phyloP scores from a whole-genome alignment of 64 coral and sea anemone genomes.

The Trachythela sp. region DNA sequence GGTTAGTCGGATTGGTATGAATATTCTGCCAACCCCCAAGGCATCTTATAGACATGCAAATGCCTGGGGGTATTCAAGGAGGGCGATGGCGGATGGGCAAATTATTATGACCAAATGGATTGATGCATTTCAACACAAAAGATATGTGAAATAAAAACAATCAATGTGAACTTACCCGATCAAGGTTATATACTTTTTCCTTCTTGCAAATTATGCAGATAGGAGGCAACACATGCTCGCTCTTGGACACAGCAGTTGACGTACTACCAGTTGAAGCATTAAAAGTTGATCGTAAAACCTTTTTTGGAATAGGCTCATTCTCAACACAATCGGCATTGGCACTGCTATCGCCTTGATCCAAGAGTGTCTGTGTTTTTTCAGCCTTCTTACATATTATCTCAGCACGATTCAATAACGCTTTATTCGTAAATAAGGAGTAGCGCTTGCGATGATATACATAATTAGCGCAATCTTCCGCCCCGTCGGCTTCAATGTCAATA shows the following conservation, averaged over 20 bases:
- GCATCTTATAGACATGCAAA: no score
- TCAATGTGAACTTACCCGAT: conserved; percentile 32
- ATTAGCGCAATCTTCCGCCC: no score
- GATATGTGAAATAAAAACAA: neutral
- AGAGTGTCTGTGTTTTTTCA: neutral
- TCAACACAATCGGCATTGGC: neutral
- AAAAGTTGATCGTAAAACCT: neutral
- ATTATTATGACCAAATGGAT: neutral
- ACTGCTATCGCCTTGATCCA: no score
- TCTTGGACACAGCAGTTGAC: conserved; percentile 22
- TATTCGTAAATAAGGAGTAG: conserved; percentile 49
- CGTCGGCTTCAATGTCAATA: no score
- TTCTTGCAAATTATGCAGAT: conserved; percentile 52
- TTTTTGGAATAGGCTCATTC: conserved; percentile 16
- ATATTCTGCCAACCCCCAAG: no score
- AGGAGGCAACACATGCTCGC: conserved; percentile 37
- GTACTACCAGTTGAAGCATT: conserved; percentile 3
- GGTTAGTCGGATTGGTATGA: no score
- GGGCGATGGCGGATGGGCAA: no score
- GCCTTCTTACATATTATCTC: conserved; percentile 7
- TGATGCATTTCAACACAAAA: no score
- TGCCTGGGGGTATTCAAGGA: no score
- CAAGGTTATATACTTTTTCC: conserved; percentile 36
- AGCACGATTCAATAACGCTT: conserved; percentile 43
- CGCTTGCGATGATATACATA: conserved; percentile 15